Conservation (phyloP, 2,888 invertebrate genomes). For the Volucella zonaria region DNA sequence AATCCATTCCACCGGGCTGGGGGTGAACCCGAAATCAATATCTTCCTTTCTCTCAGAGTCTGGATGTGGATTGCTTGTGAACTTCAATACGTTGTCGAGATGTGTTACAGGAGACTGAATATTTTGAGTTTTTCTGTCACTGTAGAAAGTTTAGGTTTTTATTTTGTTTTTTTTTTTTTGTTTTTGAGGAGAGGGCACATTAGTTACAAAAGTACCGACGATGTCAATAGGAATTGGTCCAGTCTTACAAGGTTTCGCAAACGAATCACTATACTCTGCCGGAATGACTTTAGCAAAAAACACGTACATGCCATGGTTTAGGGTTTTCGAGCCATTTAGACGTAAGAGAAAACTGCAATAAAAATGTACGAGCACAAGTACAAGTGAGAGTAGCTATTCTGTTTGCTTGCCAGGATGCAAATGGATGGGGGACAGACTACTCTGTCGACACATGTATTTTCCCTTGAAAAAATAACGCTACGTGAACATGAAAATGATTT, state of each 20-base stretch:
- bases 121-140: no score
- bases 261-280: conserved; percentile 7
- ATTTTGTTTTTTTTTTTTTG: no score
- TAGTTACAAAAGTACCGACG: conserved; percentile 23
- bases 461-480: conserved; percentile 47
- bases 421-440: conserved; percentile 28
- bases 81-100: no score
- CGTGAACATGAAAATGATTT: conserved; percentile 71
- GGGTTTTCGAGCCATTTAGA: conserved; percentile 58
- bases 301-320: conserved; percentile 50
- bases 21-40: conserved; percentile 29
- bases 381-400: no score
- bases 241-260: conserved; percentile 4
- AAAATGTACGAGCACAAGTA: conserved; percentile 12
- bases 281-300: conserved; percentile 28
- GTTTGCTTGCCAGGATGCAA: conserved; percentile 10
- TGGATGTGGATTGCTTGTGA: no score
- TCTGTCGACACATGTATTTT: conserved; percentile 47
- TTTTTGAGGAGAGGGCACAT: not conserved
- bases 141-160: no score
- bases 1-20: conserved; percentile 47
- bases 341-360: conserved; percentile 58
- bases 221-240: conserved; percentile 31
- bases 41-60: no score
- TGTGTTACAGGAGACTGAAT: no score